Percentiles rank a stretch among this genome's conserved stretches.
Evolutionary conservation across 2,797 vertebrate species (phyloP).

Genomic region (Crocodylus rhombifer): DNA sequence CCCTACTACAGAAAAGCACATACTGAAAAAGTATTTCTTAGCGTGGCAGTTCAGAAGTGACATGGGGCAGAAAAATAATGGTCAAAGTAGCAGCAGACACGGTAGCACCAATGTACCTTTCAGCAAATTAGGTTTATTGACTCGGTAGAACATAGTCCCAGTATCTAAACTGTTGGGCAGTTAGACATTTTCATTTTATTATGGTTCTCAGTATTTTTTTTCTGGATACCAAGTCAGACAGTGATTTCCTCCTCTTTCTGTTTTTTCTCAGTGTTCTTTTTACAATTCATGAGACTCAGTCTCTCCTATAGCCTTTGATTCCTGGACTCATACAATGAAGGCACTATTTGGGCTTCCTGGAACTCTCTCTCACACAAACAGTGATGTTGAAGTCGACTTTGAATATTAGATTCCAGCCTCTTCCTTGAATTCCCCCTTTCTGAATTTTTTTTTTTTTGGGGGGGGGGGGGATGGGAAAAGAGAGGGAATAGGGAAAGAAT

Average conservation of each 20-base stretch:
- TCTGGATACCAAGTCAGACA: conserved; percentile 40
- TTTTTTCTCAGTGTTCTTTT: neutral
- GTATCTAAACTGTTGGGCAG: neutral
- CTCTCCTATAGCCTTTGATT: conserved; percentile 42
- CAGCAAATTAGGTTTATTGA: neutral
- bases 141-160: neutral
- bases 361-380: conserved; percentile 47
- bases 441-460: neutral
- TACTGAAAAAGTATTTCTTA: neutral
- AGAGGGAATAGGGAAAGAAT: neutral
- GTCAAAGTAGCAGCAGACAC: neutral
- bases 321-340: conserved; percentile 56
- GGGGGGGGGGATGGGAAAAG: neutral
- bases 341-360: conserved; percentile 55
- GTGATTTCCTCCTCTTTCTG: conserved; percentile 33
- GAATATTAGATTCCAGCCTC: neutral
- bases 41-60: neutral
- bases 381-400: conserved; percentile 41
- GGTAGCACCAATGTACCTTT: neutral
- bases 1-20: neutral
- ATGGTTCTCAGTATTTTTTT: conserved; percentile 52
- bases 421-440: neutral
- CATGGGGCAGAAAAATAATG: neutral
- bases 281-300: conserved; percentile 52
- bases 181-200: conserved; percentile 57